Base-by-base conservation (phyloP, 1,140 invertebrate species). In the Asobara japonica region DNA sequence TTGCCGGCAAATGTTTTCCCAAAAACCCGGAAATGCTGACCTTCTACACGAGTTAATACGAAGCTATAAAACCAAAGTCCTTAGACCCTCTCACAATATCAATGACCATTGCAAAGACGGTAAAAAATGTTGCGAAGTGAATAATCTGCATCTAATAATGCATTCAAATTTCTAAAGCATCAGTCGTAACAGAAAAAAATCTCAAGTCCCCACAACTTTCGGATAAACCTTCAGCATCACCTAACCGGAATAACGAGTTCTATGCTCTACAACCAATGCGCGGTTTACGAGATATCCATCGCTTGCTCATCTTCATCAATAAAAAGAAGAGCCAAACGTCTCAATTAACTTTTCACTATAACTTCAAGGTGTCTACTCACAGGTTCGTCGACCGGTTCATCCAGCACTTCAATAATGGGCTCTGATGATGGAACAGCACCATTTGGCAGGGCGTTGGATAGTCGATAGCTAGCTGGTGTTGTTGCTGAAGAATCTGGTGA, bases 351-450 rank as follows among this genome's bases (percentile, higher is more conserved):
- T 45, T 45, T 45, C 13, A 45, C 13, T 13, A 45, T 45, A 16
- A 45, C 18, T 45, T 45, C 1, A 27, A 45, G 6, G 51, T 27
- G 6, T 56, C 25, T 25, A 80, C 80, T 82, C 45, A 84, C 83
- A 74, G 80, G 79, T 74, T 84, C 83, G 72, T 84, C 83, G 71
- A 84, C 83, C 38, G 83, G 83, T 38, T 84, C 83, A 22, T 84
- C 83, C 30, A 84, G 75, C 0, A 84, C 76, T 72, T 84, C 83
- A 13, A 82, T 75, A 25, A 80, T 79, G 30, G 79, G 78, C 51
- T 77, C 77, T 0, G 70, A 45, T 31, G 22, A 69, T 18, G 77
- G 65, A 13, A 64, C 41, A 18, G 77, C 66, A 22, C 72, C 76
- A 73, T 81, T 81, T 38, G 78, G 72, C 67, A 75, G 77, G 61